phyloP scores from a whole-genome alignment of 2,797 vertebrate genomes.

The Syndactyla subalaris region DNA sequence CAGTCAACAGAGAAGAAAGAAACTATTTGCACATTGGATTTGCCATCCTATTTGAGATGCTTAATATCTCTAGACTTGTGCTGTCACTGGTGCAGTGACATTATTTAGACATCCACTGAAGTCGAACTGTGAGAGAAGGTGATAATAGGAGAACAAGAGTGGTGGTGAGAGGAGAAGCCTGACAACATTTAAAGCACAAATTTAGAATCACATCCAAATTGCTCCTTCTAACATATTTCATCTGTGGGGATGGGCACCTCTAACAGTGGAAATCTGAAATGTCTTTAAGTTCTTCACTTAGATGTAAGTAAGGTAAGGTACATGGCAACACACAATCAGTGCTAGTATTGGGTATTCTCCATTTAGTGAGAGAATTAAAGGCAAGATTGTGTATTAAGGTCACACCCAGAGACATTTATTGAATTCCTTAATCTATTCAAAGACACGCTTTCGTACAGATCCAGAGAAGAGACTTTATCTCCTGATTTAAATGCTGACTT shows the following conservation, averaged over 20 bases:
- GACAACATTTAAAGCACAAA: not conserved
- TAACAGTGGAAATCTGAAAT: not conserved
- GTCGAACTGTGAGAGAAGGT: not conserved
- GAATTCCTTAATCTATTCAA: conserved; percentile 39
- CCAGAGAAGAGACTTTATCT: conserved; percentile 51
- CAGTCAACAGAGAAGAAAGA: not conserved
- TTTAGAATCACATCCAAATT: not conserved
- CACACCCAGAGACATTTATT: not conserved
- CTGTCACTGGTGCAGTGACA: not conserved
- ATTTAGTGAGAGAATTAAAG: not conserved
- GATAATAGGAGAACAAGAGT: not conserved
- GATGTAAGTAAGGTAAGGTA: not conserved
- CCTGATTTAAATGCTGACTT: conserved; percentile 63
- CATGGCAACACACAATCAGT: not conserved
- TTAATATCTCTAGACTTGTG: not conserved
- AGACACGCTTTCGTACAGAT: not conserved
- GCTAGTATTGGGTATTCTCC: not conserved
- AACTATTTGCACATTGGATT: not conserved
- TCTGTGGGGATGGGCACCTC: not conserved
- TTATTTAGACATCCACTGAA: not conserved
- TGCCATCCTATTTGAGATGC: not conserved
- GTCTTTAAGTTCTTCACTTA: not conserved
- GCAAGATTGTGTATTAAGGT: not conserved
- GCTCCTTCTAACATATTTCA: not conserved
- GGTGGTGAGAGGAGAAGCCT: not conserved